phyloP scores from a whole-genome alignment of 2,113 vertebrate species.

The Stomatorhinus ivindoensis region DNA sequence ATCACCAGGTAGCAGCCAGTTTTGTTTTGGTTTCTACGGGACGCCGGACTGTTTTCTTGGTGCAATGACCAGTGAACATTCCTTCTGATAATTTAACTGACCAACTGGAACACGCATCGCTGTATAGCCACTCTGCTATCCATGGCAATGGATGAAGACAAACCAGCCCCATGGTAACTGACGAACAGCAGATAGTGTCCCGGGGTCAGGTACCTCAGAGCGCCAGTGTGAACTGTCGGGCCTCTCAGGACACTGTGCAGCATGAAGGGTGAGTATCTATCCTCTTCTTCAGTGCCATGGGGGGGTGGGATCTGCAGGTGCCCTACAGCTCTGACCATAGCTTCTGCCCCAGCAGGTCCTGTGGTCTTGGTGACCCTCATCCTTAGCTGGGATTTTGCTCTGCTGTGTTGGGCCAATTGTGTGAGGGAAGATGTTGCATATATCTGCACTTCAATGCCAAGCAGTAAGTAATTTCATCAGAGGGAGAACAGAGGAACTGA shows the following conservation, averaged over 20 bases:
- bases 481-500: not conserved
- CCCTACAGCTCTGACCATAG: not conserved
- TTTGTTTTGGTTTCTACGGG: not conserved
- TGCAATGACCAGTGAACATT: not conserved
- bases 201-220: not conserved
- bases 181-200: not conserved
- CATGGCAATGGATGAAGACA: not conserved
- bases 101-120: conserved; percentile 6
- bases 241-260: not conserved
- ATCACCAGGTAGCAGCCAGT: not conserved
- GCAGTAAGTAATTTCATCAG: not conserved
- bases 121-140: not conserved
- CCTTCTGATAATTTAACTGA: not conserved
- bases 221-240: not conserved
- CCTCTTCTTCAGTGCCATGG: not conserved
- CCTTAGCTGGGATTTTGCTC: not conserved
- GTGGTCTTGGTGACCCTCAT: not conserved
- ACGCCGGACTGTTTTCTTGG: too few relatives aligned
- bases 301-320: not conserved
- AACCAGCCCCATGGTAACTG: not conserved
- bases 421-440: not conserved
- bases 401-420: conserved; percentile 3
- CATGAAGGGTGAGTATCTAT: conserved; percentile 11
- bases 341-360: not conserved
- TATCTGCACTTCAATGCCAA: conserved; percentile 12